Evolutionary conservation across 2,888 invertebrate species (phyloP), one percentile per base, ranked within the genome.

Genomic region (Drosophila fulvimacula): DNA sequence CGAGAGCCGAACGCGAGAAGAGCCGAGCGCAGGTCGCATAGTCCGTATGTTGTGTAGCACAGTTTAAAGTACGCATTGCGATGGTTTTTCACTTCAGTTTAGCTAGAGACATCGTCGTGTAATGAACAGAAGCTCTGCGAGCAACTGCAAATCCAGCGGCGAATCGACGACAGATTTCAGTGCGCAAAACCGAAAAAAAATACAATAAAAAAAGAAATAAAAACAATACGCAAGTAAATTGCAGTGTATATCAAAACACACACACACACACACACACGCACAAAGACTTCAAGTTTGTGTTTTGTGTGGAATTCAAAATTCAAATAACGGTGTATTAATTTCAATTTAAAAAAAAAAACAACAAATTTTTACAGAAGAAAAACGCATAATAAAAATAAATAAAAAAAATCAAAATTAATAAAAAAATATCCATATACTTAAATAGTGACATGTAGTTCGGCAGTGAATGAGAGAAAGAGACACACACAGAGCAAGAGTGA

Each of bases 21-120:
- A 53, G 44, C 68, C 68, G 76, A 76, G 59, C 21, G 52, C 62
- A 53, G 52, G 46, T 75, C 68, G 71, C 52, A 57, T 42, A 39
- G 34, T 68, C 60, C 72, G 69, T 64, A 34, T 73, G 66, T 63
- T 69, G 41, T 76, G 78, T 81, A 85, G 82, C 67, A 88, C 86
- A 87, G 82, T 90, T 91, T 87, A 89, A 91, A 91, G 89, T 84
- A 82, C 82, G 88, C 83, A 85, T 73, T 82, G 82, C 82, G 81
- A 81, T 81, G 82, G 82, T 74, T 75, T 86, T 87, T 76, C 73
- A 56, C 63, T 77, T 89, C 81, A 90, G 90, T 90, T 88, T 87
- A 90, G 90, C 87, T 89, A 87, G 89, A 88, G 90, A 80, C 90
- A 85, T 85, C 80, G 89, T 81, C 84, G 84, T 82, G 89, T 80